Conservation (phyloP, 1,140 invertebrate species). For the Polyergus mexicanus region DNA sequence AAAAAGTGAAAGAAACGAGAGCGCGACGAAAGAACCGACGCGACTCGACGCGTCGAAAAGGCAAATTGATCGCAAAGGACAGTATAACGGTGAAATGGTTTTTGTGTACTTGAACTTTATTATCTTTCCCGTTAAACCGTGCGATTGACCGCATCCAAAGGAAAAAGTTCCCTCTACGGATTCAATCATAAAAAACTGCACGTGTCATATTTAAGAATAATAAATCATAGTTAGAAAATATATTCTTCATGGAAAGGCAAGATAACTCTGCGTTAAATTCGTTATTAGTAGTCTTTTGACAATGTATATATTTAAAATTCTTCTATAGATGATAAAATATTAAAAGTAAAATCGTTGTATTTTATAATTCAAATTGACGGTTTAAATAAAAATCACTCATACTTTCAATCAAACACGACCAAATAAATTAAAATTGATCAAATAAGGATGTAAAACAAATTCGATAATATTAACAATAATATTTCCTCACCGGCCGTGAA, state of each 20-base stretch:
- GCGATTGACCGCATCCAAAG: slow-evolving; percentile 48
- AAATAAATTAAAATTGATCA: not conserved
- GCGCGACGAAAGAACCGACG: slow-evolving; percentile 15
- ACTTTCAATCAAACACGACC: not conserved
- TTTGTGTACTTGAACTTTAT: slow-evolving; percentile 39
- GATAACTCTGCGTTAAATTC: not conserved
- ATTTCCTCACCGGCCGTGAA: too few relatives aligned
- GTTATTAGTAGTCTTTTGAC: not conserved
- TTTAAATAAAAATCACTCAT: not conserved
- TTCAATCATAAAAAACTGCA: slow-evolving; percentile 27
- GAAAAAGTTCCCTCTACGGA: slow-evolving; percentile 49
- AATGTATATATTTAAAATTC: not conserved
- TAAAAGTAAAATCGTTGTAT: not conserved
- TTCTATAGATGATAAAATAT: not conserved
- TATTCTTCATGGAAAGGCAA: not conserved
- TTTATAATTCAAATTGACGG: not conserved
- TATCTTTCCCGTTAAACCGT: slow-evolving; percentile 71
- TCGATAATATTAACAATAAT: slow-evolving; percentile 15
- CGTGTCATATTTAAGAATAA: not conserved
- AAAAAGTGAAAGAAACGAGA: slow-evolving; percentile 11
- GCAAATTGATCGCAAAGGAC: slow-evolving; percentile 61
- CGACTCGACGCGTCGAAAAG: slow-evolving; percentile 23
- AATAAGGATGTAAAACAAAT: not conserved
- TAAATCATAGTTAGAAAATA: not conserved
- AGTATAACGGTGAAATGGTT: slow-evolving; percentile 66